These are phyloP conservation scores for Hirtodrosophila alboralis DNA, from an alignment of 2,888 invertebrate species.

Conservation along the genomic window DNA sequence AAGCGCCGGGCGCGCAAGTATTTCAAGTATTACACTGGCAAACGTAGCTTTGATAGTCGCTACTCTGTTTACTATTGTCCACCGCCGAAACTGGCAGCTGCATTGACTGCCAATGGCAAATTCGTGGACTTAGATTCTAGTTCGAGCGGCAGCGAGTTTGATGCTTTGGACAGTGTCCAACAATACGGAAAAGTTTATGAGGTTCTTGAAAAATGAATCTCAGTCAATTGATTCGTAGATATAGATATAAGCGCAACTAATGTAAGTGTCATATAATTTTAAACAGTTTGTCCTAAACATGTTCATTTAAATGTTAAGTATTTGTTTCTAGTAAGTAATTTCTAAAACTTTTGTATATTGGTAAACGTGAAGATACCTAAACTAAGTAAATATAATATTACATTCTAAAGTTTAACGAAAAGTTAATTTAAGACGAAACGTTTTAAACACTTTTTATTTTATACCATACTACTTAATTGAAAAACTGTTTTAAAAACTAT, in stretches of 20 bases:
- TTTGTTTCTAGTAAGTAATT: too few species aligned
- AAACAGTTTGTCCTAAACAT: too few species aligned
- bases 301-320: too few species aligned
- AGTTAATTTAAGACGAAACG: too few species aligned
- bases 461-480: too few species aligned
- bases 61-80: constrained; percentile 77
- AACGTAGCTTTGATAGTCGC: constrained; percentile 69
- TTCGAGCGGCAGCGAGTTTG: constrained; percentile 67
- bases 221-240: constrained; percentile 18
- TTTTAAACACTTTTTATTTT: too few species aligned
- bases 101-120: constrained; percentile 14
- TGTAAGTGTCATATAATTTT: too few species aligned
- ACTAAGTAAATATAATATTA: too few species aligned
- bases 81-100: constrained; percentile 44
- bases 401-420: too few species aligned
- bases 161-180: constrained; percentile 54
- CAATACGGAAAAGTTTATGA: constrained; percentile 67
- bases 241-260: constrained; percentile 3
- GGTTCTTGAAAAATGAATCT: constrained; percentile 27
- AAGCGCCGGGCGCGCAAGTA: constrained; percentile 65
- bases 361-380: too few species aligned
- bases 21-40: constrained; percentile 69
- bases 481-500: too few species aligned
- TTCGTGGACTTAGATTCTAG: constrained; percentile 19
- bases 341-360: too few species aligned